A percentile compares a stretch with the other conserved stretches of the same genome.
Conservation (phyloP, 2,113 vertebrate genomes). For the Asarcornis scutulata region DNA sequence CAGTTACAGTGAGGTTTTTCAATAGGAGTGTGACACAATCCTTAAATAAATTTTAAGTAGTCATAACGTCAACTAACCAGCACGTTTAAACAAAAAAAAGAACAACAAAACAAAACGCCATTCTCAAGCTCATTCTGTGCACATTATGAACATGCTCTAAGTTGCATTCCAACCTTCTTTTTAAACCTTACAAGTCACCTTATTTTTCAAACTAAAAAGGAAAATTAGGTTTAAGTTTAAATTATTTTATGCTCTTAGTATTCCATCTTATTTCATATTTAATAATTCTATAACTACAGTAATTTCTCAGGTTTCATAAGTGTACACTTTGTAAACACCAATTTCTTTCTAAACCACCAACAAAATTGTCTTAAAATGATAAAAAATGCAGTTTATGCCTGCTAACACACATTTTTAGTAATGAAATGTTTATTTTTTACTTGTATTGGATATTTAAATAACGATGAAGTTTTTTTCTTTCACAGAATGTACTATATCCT, state of each 20-base stretch:
- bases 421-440: conserved; percentile 74
- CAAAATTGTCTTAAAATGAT: conserved; percentile 74
- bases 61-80: conserved; percentile 86
- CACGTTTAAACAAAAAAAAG: conserved; percentile 79
- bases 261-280: conserved; percentile 80
- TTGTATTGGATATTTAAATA: conserved; percentile 76
- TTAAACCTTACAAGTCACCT: conserved; percentile 85
- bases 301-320: conserved; percentile 77
- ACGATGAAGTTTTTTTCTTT: conserved; percentile 68
- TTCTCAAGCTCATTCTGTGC: conserved; percentile 92
- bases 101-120: conserved; percentile 78
- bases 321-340: conserved; percentile 82
- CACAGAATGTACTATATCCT: conserved; percentile 76
- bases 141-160: conserved; percentile 94
- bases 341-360: conserved; percentile 81
- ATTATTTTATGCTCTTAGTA: conserved; percentile 82
- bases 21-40: conserved; percentile 89
- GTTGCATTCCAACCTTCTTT: conserved; percentile 89
- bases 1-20: conserved; percentile 87
- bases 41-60: conserved; percentile 86
- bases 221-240: conserved; percentile 82
- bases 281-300: conserved; percentile 78
- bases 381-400: conserved; percentile 80
- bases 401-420: conserved; percentile 78
- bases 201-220: conserved; percentile 82